These are phyloP conservation scores for Heliconius sara DNA, from an alignment of 2,888 invertebrate genomes.

Conservation along the genomic window DNA sequence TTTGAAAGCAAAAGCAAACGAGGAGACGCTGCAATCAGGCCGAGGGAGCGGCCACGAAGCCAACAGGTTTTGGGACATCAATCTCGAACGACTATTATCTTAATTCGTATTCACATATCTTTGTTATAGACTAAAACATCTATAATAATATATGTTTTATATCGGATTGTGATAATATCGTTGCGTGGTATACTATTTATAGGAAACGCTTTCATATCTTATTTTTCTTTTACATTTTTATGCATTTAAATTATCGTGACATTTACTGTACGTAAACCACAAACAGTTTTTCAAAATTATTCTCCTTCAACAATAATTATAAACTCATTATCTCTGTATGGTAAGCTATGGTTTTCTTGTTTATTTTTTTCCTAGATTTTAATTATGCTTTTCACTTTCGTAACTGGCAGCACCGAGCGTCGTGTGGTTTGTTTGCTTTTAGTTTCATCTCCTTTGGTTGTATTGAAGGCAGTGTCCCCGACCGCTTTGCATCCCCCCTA, in stretches of 20 bases:
- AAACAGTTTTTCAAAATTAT: constrained; percentile 41
- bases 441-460: constrained; percentile 79
- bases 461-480: constrained; percentile 84
- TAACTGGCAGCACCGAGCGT: constrained; percentile 68
- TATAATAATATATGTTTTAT: not conserved
- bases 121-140: constrained; percentile 27
- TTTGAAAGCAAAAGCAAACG: constrained; percentile 74
- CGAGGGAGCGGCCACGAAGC: constrained; percentile 81
- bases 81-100: constrained; percentile 59
- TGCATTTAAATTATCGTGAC: constrained; percentile 56
- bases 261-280: constrained; percentile 32
- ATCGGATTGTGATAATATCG: constrained; percentile 61
- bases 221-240: constrained; percentile 57
- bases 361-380: constrained; percentile 63
- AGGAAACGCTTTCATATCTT: constrained; percentile 71
- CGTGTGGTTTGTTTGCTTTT: constrained; percentile 71
- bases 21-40: constrained; percentile 84
- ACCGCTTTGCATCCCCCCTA: constrained; percentile 82
- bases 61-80: constrained; percentile 82
- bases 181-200: constrained; percentile 54
- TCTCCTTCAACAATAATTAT: constrained; percentile 53
- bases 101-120: constrained; percentile 53
- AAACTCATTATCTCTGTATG: constrained; percentile 56
- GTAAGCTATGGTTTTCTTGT: constrained; percentile 55
- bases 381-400: constrained; percentile 60